Evolutionary conservation across 1,140 invertebrate genomes (phyloP), one percentile per base, ranked within the genome.

Genomic region (Pseudoatta argentina): DNA sequence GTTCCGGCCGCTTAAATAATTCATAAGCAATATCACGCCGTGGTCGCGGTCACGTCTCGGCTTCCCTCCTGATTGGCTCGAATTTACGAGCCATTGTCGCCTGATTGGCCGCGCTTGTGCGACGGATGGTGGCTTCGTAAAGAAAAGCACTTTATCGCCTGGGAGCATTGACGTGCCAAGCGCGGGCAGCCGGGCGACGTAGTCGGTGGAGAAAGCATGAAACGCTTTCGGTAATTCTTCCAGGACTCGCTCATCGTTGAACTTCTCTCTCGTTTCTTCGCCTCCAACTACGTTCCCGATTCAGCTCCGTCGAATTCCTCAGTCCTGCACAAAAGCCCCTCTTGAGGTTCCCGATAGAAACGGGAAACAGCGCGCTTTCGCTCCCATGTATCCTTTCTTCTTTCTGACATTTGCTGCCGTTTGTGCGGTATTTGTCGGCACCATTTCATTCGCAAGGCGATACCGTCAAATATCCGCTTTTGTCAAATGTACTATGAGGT

Each of bases 41-140:
- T 91, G 92, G 93, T 90, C 93, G 92, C 92, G 93, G 93, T 93
- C 94, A 94, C 94, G 93, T 94, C 91, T 91, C 89, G 89, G 87
- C 92, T 93, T 93, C 91, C 90, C 88, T 91, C 86, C 91, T 94
- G 94, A 95, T 94, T 94, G 94, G 93, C 91, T 94, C 90, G 92
- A 94, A 95, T 94, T 94, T 94, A 94, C 94, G 93, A 93, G 90
- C 94, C 92, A 95, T 95, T 95, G 94, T 95, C 91, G 89, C 89
- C 92, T 95, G 94, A 95, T 95, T 94, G 94, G 92, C 93, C 90
- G 91, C 92, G 92, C 91, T 95, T 94, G 94, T 94, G 93, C 93
- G 91, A 91, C 86, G 90, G 91, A 92, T 93, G 89, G 88, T 89
- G 88, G 88, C 89, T 91, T 88, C 86, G 91, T 90, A 93, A 92